Percentiles rank a stretch among this genome's conserved stretches.
phyloP scores from a whole-genome alignment of 2,113 vertebrate genomes.

The Chlamydotis undulata region DNA sequence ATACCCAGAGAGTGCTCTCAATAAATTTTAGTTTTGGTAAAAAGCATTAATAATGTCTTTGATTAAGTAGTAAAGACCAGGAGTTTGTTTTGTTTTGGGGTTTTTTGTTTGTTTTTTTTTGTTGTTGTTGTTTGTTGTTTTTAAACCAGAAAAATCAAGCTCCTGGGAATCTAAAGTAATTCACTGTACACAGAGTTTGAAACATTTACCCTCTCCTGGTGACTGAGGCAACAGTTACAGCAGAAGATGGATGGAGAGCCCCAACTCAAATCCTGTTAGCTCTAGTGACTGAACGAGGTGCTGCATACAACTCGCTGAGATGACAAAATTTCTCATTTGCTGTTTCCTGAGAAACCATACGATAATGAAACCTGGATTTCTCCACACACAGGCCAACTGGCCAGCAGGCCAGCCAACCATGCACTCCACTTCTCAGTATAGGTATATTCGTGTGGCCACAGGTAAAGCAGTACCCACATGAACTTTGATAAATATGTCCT shows the following conservation, averaged over 20 bases:
- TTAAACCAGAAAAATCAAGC: background rate
- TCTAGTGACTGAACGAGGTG: background rate
- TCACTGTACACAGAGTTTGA: background rate
- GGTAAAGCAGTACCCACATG: background rate
- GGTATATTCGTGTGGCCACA: background rate
- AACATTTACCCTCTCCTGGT: background rate
- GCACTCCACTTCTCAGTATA: background rate
- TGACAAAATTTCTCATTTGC: background rate
- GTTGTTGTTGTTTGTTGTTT: too few species aligned
- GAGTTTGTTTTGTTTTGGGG: background rate
- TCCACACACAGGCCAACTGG: background rate
- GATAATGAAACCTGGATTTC: background rate
- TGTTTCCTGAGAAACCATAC: background rate
- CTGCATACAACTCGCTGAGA: background rate
- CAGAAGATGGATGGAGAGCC: background rate
- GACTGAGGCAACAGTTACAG: background rate
- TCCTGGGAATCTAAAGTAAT: background rate
- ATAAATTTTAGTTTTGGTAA: background rate
- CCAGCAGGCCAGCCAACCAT: background rate
- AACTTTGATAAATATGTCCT: background rate
- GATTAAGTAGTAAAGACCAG: background rate
- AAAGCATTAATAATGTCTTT: background rate
- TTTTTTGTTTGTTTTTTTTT: background rate
- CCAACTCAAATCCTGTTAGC: background rate
- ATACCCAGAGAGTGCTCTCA: background rate